These are phyloP conservation scores for Anser brachyrhynchus DNA, from an alignment of 2,113 vertebrate species.

Conservation along the genomic window DNA sequence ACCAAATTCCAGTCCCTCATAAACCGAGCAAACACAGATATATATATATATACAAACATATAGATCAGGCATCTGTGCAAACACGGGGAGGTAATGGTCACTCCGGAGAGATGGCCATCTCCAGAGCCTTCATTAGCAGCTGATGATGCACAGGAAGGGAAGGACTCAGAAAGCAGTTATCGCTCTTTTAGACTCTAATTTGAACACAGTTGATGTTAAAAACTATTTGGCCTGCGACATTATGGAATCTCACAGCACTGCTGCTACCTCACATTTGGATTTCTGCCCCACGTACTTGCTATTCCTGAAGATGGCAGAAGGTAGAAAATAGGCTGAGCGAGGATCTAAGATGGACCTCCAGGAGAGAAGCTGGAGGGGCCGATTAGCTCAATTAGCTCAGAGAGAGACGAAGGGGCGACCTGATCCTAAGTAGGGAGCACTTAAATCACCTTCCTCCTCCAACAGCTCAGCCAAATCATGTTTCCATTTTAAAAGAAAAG, in stretches of 20 bases:
- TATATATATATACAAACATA: too few relatives aligned
- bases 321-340: background rate
- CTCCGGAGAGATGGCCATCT: background rate
- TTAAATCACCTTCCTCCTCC: background rate
- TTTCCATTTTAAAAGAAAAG: background rate
- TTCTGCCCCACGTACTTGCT: background rate
- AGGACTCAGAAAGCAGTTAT: background rate
- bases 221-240: background rate
- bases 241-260: background rate
- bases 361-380: background rate
- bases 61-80: background rate
- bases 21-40: too few relatives aligned
- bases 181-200: background rate
- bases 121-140: background rate
- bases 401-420: background rate
- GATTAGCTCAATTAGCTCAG: background rate
- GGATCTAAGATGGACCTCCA: background rate
- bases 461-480: background rate
- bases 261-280: fast-evolving
- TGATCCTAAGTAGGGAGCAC: background rate
- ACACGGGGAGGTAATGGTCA: background rate
- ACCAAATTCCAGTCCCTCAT: background rate
- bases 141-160: background rate
- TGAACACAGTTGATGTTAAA: background rate
- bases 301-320: too few relatives aligned